Percentiles rank a stretch among this genome's conserved stretches.
Conservation (phyloP, 1,140 invertebrate species). For the Caenorhabditis brenneri region DNA sequence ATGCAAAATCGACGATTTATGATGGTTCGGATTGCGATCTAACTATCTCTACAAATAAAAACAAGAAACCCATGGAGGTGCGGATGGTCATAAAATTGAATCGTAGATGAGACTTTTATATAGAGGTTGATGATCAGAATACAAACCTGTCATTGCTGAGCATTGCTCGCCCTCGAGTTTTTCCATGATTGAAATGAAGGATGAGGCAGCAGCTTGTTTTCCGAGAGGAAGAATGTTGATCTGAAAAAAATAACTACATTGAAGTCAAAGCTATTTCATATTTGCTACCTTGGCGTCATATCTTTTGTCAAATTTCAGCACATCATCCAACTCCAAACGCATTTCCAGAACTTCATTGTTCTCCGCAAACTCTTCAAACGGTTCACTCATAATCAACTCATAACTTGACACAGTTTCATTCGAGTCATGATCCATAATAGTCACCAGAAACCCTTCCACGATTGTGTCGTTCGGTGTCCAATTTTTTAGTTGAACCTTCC, state of each 20-base stretch:
- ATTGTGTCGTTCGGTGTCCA: constrained; percentile 6
- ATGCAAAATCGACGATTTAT: background rate
- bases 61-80: background rate
- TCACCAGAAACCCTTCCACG: background rate
- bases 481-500: constrained; percentile 23
- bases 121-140: background rate
- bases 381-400: background rate
- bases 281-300: constrained; percentile 10
- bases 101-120: background rate
- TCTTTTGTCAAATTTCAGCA: constrained; percentile 1
- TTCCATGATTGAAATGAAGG: background rate
- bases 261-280: no score
- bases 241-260: background rate
- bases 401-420: background rate
- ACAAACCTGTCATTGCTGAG: constrained; percentile 12
- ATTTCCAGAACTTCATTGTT: constrained; percentile 3
- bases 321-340: constrained; percentile 27
- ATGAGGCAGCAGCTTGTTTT: background rate
- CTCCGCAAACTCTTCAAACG: background rate
- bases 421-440: constrained; percentile 8
- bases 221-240: constrained; percentile 16
- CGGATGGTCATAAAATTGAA: background rate
- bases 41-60: background rate
- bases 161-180: background rate
- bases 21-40: background rate